Percentiles rank a stretch among this genome's conserved stretches.
phyloP scores from a whole-genome alignment of 2,888 invertebrate species.

The Omphaloscelis lunosa region DNA sequence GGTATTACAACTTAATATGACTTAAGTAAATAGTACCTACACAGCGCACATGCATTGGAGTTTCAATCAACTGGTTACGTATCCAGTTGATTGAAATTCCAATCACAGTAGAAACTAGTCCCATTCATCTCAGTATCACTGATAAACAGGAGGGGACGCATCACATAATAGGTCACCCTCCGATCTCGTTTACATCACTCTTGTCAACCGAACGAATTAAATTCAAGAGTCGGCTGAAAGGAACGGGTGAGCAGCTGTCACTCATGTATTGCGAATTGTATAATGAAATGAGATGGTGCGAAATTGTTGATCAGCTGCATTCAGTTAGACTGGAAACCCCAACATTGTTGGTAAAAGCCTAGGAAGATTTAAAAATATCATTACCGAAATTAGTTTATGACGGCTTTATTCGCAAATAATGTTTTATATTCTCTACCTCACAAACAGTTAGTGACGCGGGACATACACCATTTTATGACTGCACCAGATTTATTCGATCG shows the following conservation, averaged over 20 bases:
- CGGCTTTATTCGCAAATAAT: background rate
- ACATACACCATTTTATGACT: constrained; percentile 40
- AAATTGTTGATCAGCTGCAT: background rate
- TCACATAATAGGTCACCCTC: constrained; percentile 12
- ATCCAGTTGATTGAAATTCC: constrained; percentile 7
- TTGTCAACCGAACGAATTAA: constrained; percentile 37
- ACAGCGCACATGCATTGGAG: background rate
- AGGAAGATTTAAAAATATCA: background rate
- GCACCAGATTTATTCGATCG: constrained; percentile 36
- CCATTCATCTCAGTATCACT: background rate
- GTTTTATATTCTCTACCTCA: constrained; percentile 5
- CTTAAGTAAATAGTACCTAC: no score
- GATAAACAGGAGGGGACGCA: constrained; percentile 16
- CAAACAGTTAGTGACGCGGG: background rate
- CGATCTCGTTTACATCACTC: constrained; percentile 18
- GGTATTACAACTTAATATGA: no score
- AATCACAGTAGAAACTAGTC: background rate
- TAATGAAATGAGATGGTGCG: background rate
- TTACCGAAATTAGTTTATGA: background rate
- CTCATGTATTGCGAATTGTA: background rate
- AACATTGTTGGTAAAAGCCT: background rate
- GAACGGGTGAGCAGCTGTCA: background rate
- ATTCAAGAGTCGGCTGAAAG: constrained; percentile 33
- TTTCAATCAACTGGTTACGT: background rate
- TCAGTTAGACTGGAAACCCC: background rate